A percentile compares a stretch with the other conserved stretches of the same genome.
Conservation (phyloP, 2,888 invertebrate species). For the Isotomurus palustris region DNA sequence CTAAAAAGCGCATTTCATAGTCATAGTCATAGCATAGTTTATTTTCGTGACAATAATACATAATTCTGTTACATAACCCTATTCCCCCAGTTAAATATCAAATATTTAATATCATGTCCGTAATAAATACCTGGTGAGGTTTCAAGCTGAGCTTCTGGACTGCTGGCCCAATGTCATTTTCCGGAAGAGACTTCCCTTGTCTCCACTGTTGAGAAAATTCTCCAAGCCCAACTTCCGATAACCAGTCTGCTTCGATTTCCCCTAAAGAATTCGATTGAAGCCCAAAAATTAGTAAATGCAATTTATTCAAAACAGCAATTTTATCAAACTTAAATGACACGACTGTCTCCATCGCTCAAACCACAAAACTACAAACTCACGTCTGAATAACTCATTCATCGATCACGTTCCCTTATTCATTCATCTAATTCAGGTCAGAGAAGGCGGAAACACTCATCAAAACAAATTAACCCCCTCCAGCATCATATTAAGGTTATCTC, state of each 20-base stretch:
- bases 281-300: neutral
- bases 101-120: neutral
- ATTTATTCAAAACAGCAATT: neutral
- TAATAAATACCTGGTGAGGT: slow-evolving; percentile 42
- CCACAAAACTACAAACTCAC: no score
- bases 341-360: neutral
- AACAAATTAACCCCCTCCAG: no score
- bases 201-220: slow-evolving; percentile 46
- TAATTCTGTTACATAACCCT: neutral
- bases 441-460: no score
- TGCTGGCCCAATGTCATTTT: slow-evolving; percentile 46
- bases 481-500: no score
- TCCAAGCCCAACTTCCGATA: slow-evolving; percentile 44
- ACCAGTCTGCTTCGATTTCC: slow-evolving; percentile 45
- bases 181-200: slow-evolving; percentile 45
- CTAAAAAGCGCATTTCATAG: slow-evolving; percentile 48
- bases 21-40: no score
- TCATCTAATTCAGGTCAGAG: no score
- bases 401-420: no score
- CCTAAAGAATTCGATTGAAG: slow-evolving; percentile 22
- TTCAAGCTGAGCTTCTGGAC: slow-evolving; percentile 46
- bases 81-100: neutral
- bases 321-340: neutral
- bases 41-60: no score
- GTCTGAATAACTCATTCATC: no score